phyloP scores from a whole-genome alignment of 2,888 invertebrate genomes.

The Hetaerina titia region DNA sequence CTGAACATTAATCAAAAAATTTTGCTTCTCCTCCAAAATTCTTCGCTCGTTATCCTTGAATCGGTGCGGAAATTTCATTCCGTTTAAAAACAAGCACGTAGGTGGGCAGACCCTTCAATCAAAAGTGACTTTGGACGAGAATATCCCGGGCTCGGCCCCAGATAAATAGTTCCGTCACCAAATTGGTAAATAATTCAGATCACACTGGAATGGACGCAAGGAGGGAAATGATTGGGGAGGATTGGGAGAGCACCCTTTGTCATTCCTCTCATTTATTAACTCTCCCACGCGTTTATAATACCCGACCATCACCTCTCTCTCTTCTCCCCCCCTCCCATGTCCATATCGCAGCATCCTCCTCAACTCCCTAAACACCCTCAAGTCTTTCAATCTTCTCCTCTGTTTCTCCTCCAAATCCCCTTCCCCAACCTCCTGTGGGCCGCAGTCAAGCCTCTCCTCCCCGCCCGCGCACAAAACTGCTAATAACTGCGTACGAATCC shows the following conservation, averaged over 20 bases:
- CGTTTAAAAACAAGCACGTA: too few relatives aligned
- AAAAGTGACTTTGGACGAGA: too few relatives aligned
- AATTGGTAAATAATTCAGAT: background rate
- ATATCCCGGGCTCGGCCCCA: background rate
- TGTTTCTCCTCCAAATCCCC: background rate
- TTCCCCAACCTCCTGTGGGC: background rate
- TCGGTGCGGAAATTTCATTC: too few relatives aligned
- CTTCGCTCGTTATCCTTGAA: too few relatives aligned
- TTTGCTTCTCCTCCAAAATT: too few relatives aligned
- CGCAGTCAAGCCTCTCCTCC: background rate
- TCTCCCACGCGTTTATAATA: background rate
- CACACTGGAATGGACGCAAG: background rate
- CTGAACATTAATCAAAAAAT: too few relatives aligned
- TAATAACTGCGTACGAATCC: constrained; percentile 45
- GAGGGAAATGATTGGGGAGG: background rate
- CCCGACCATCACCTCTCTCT: background rate
- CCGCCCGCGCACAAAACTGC: background rate
- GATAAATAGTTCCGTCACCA: background rate
- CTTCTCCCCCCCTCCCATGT: background rate
- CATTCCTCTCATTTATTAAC: background rate
- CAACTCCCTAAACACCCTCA: background rate
- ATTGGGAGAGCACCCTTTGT: background rate
- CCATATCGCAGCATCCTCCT: background rate
- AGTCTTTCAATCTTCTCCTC: background rate
- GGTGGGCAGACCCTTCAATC: too few relatives aligned